phyloP scores from a whole-genome alignment of 37 sponge, comb jelly and placozoan species.

The Hexactinellida sp. region DNA sequence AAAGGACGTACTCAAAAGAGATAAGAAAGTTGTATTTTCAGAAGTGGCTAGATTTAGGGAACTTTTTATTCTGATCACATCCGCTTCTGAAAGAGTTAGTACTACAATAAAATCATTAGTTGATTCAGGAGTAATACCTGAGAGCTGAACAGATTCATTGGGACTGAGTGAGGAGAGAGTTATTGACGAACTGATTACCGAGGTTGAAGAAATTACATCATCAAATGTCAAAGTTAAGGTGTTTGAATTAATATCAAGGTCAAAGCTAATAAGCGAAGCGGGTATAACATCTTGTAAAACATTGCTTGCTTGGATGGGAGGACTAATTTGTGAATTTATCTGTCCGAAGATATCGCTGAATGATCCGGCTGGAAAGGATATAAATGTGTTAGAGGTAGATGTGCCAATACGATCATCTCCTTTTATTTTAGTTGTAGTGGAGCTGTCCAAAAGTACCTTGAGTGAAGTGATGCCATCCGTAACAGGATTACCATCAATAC shows the following conservation, averaged over 20 bases:
- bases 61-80: constrained; percentile 50
- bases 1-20: constrained; percentile 43
- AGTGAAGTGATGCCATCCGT: neutral
- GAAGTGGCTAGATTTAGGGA: constrained; percentile 29
- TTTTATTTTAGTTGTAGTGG: neutral
- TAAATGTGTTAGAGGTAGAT: neutral
- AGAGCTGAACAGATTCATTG: neutral
- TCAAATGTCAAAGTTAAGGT: constrained; percentile 40
- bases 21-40: constrained; percentile 37
- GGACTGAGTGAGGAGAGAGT: neutral
- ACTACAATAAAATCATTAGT: constrained; percentile 19
- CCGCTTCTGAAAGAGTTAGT: constrained; percentile 24
- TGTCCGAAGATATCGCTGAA: neutral
- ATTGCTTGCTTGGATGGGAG: neutral
- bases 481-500: neutral
- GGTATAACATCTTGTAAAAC: neutral
- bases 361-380: neutral
- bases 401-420: neutral
- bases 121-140: neutral
- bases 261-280: neutral
- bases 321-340: neutral
- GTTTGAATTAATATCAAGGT: constrained; percentile 30
- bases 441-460: neutral
- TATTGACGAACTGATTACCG: constrained; percentile 12
- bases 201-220: constrained; percentile 35